Evolutionary conservation across 2,113 vertebrate genomes (phyloP).

Genomic region (Mustela lutreola): DNA sequence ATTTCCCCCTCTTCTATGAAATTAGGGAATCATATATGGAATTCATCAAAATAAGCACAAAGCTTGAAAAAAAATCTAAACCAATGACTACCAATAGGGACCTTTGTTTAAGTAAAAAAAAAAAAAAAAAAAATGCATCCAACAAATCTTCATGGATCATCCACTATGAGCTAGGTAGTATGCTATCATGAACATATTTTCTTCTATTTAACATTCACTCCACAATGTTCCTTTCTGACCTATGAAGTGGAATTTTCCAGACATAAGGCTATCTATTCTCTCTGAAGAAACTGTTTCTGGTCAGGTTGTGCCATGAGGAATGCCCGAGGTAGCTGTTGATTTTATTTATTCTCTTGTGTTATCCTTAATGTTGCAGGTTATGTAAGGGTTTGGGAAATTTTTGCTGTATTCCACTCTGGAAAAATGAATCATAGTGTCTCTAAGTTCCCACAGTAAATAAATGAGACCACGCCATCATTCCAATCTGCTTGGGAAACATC

Average conservation of each 20-base stretch:
- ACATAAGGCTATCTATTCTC: neutral
- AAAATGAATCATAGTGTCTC: neutral
- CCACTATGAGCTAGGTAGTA: neutral
- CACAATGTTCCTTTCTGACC: neutral
- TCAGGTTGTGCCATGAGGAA: neutral
- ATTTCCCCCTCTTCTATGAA: neutral
- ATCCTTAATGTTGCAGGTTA: neutral
- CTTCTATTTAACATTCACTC: conserved; percentile 33
- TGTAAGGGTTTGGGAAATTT: neutral
- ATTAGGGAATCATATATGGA: neutral
- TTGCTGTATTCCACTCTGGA: neutral
- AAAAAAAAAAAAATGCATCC: neutral
- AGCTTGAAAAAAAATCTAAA: neutral
- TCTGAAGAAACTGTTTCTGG: conserved; percentile 8
- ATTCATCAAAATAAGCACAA: neutral
- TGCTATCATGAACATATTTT: neutral
- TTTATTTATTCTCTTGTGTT: conserved; percentile 7
- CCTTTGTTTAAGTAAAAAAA: neutral
- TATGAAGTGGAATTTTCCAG: neutral
- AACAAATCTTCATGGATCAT: neutral
- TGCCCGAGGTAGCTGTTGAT: neutral
- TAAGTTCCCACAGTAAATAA: neutral
- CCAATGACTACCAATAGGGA: neutral
- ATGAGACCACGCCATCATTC: neutral
- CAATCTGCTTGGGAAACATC: fast-evolving